Conservation (phyloP, 2,888 invertebrate genomes). For the Willowsia nigromaculata region DNA sequence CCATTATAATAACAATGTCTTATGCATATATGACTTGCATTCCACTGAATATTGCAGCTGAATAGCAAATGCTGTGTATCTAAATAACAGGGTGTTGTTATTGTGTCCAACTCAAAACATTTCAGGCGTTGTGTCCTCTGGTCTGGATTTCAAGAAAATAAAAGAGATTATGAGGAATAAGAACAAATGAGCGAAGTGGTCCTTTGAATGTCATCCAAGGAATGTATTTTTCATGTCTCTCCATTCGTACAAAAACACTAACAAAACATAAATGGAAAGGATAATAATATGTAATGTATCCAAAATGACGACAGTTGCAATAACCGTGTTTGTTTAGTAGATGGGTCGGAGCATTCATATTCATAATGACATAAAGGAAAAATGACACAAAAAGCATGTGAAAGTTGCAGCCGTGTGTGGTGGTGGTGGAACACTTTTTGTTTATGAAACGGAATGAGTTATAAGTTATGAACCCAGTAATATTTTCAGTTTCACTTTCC, state of each 20-base stretch:
- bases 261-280: background rate
- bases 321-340: slow-evolving; percentile 2
- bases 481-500: background rate
- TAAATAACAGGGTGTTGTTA: no score
- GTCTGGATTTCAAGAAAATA: background rate
- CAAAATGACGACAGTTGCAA: background rate
- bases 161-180: background rate
- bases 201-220: slow-evolving; percentile 11
- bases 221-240: background rate
- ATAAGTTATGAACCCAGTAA: background rate
- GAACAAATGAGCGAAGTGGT: background rate
- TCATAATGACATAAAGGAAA: background rate
- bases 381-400: background rate
- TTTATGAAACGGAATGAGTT: background rate
- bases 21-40: background rate
- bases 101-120: background rate
- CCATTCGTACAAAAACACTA: background rate
- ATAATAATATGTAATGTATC: background rate
- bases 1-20: background rate
- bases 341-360: slow-evolving; percentile 2
- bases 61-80: background rate
- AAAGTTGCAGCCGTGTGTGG: background rate
- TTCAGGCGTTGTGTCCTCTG: background rate
- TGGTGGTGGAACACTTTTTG: background rate
- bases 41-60: background rate